A percentile compares a stretch with the other conserved stretches of the same genome.
Conservation (phyloP, 35 echinoderm and acorn worm species). For the Patiria miniata region DNA sequence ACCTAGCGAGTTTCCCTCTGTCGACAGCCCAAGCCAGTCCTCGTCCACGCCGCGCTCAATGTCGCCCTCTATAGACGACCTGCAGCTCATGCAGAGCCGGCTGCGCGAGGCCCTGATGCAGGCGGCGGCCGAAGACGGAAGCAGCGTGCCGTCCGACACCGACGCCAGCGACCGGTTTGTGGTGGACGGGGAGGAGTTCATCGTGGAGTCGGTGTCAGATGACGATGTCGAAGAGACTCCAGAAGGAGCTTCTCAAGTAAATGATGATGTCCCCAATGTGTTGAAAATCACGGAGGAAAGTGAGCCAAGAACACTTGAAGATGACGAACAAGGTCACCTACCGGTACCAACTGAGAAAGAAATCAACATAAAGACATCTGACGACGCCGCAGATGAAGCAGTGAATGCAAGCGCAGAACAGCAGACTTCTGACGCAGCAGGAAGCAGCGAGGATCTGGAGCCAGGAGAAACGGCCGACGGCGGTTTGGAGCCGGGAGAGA, state of each 20-base stretch:
- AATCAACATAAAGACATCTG: too few relatives aligned
- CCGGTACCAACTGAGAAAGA: too few relatives aligned
- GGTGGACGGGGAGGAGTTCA: conserved; percentile 18
- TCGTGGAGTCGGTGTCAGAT: conserved; percentile 3
- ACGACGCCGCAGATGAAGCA: too few relatives aligned
- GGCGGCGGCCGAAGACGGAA: conserved; percentile 18
- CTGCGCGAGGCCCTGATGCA: conserved; percentile 42
- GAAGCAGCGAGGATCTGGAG: not conserved
- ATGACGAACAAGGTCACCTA: not conserved
- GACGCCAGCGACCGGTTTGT: not conserved
- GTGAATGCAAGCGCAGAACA: too few relatives aligned
- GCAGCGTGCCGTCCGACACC: not conserved
- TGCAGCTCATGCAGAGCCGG: conserved; percentile 35
- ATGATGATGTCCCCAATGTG: not conserved
- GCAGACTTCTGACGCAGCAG: too few relatives aligned
- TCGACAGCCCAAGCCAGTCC: conserved; percentile 28
- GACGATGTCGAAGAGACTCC: not conserved
- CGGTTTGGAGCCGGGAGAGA: not conserved
- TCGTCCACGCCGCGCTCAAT: conserved; percentile 4
- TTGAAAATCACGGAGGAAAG: not conserved
- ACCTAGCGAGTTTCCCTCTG: not conserved
- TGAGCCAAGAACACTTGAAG: not conserved
- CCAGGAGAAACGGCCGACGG: not conserved
- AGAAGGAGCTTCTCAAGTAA: not conserved
- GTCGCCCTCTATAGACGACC: conserved; percentile 55